These are phyloP conservation scores for Temnothorax ravouxi DNA, from an alignment of 2,888 invertebrate species.

Conservation along the genomic window DNA sequence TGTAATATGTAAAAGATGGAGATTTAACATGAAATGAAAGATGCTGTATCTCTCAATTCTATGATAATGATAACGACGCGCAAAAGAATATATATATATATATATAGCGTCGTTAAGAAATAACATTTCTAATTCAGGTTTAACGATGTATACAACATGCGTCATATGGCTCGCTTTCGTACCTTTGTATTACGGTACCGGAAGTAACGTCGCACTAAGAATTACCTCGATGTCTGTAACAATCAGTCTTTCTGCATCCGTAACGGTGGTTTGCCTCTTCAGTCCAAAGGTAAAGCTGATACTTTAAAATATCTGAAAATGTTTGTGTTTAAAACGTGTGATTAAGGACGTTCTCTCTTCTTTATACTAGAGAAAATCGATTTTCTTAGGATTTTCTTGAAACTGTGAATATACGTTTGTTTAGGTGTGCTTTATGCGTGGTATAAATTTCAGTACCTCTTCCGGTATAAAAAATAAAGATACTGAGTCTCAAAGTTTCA, in stretches of 20 bases:
- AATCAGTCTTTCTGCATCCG: conserved; percentile 97
- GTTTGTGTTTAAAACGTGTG: conserved; percentile 1
- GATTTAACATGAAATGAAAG: not conserved
- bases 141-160: conserved; percentile 99
- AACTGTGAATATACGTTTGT: no score
- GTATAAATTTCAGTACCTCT: no score
- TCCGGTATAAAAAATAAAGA: no score
- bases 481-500: no score
- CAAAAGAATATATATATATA: not conserved
- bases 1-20: conserved; percentile 11
- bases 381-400: no score
- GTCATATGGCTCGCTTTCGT: conserved; percentile 99
- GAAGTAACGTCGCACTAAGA: conserved; percentile 95
- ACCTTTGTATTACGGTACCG: conserved; percentile 98
- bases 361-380: no score
- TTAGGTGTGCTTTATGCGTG: no score
- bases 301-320: conserved; percentile 22
- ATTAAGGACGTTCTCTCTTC: no score
- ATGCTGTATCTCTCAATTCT: not conserved
- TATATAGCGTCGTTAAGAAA: not conserved
- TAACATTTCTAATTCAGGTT: conserved; percentile 88
- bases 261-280: conserved; percentile 97
- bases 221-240: conserved; percentile 98
- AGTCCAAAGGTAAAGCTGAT: conserved; percentile 93
- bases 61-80: not conserved